These are phyloP conservation scores for human DNA, from an alignment of 2,113 vertebrate genomes.

Conservation along the genomic window GRCh38 chr18:33272501-33273000, in stretches of 20 bases:
- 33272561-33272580: not conserved
- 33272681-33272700: not conserved
- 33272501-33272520: not conserved
- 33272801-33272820: not conserved
- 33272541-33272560: not conserved
- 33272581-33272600: not conserved
- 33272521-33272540: not conserved
- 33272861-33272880: not conserved
- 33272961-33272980: not conserved
- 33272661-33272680: not conserved
- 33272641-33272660: not conserved
- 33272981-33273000: not conserved
- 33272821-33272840: not conserved
- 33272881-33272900: not conserved
- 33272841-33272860: not conserved
- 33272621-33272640: not conserved
- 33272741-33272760: not conserved
- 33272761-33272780: not conserved
- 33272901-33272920: not conserved
- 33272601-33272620: not conserved
- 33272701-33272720: not conserved
- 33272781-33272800: not conserved
- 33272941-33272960: not conserved
- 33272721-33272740: not conserved
- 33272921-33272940: not conserved